A percentile compares a stretch with the other conserved stretches of the same genome.
phyloP scores from a whole-genome alignment of 2,113 vertebrate genomes.

The Tachysurus vachellii region DNA sequence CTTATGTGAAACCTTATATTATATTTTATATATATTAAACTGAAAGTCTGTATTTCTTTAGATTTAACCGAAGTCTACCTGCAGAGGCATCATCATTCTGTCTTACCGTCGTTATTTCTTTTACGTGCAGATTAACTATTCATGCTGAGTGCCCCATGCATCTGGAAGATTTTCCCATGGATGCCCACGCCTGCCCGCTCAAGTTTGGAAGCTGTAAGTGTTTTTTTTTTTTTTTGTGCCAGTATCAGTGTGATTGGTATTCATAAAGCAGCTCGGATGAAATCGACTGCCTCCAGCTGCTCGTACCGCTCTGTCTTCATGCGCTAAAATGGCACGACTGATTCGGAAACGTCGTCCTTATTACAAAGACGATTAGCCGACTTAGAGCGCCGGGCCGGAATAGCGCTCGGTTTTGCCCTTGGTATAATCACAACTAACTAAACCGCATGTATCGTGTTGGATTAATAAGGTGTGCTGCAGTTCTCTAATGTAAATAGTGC shows the following conservation, averaged over 20 bases:
- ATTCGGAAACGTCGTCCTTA: constrained; percentile 15
- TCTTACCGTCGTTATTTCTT: constrained; percentile 4
- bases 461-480: not conserved
- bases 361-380: constrained; percentile 11
- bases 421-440: not conserved
- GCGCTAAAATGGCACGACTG: not conserved
- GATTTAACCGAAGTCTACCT: not conserved
- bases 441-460: not conserved
- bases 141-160: constrained; percentile 99
- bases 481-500: not conserved
- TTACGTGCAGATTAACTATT: constrained; percentile 86
- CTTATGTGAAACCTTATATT: not conserved
- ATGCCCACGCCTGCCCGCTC: constrained; percentile 93
- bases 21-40: too few species aligned
- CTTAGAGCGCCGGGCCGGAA: not conserved
- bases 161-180: constrained; percentile 98
- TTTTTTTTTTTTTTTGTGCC: not conserved
- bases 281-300: constrained; percentile 1
- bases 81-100: not conserved
- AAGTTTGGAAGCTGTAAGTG: constrained; percentile 99
- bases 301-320: not conserved
- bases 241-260: constrained; percentile 15
- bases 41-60: not conserved
- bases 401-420: not conserved
- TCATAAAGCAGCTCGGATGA: constrained; percentile 33